Percentiles rank a stretch among this genome's conserved stretches.
Conservation (phyloP, 1,140 invertebrate species). For the Neodiprion pinetum region DNA sequence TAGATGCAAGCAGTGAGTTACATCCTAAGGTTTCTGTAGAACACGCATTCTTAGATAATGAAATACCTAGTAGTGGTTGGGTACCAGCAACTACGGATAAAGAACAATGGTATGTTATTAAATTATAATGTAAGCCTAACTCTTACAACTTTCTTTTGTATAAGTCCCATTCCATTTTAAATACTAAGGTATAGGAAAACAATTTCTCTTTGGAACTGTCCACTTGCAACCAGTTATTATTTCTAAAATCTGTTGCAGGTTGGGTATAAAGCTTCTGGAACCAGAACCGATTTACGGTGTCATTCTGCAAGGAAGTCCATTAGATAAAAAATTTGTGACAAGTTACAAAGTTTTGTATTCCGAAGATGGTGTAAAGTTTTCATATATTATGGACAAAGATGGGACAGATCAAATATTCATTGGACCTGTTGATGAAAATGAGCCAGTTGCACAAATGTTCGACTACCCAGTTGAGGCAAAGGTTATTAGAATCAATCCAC, state of each 20-base stretch:
- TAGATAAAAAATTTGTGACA: conserved; percentile 75
- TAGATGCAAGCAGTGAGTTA: conserved; percentile 67
- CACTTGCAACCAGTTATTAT: not conserved
- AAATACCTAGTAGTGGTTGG: conserved; percentile 66
- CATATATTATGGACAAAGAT: conserved; percentile 57
- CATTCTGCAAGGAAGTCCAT: conserved; percentile 70
- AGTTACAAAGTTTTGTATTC: conserved; percentile 77
- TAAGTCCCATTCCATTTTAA: too few relatives aligned
- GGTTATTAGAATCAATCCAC: conserved; percentile 73
- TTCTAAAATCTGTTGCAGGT: conserved; percentile 29
- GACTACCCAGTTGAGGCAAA: conserved; percentile 74
- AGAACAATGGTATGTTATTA: conserved; percentile 64
- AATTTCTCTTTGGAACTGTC: too few relatives aligned
- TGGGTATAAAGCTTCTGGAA: conserved; percentile 73
- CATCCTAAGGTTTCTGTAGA: conserved; percentile 60
- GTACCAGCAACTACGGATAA: conserved; percentile 63
- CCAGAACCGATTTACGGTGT: conserved; percentile 76
- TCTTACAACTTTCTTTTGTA: not conserved
- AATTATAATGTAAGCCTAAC: conserved; percentile 17
- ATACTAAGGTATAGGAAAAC: too few relatives aligned
- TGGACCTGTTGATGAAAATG: conserved; percentile 71
- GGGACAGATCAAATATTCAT: conserved; percentile 68
- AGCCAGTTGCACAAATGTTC: conserved; percentile 70
- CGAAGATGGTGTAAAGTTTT: conserved; percentile 67
- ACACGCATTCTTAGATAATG: conserved; percentile 59